phyloP scores from a whole-genome alignment of 2,113 vertebrate species.

The Gadus macrocephalus region DNA sequence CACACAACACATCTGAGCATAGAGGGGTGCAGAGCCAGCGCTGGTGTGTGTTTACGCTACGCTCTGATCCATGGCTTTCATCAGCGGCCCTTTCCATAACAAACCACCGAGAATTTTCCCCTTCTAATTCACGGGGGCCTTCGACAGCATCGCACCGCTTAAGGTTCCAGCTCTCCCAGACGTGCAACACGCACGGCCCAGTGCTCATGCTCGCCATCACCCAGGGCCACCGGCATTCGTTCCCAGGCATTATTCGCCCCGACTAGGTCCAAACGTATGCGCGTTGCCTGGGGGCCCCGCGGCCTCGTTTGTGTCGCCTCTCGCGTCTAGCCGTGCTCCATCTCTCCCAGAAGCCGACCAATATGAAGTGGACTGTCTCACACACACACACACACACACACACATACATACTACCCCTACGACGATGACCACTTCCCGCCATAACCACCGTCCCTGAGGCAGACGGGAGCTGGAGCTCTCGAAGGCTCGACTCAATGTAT shows the following conservation, averaged over 20 bases:
- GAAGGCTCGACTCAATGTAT: constrained; percentile 26
- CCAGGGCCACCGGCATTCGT: not conserved
- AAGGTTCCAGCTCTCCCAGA: not conserved
- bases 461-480: constrained; percentile 31
- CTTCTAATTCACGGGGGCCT: not conserved
- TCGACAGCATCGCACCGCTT: constrained; percentile 1
- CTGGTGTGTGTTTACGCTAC: not conserved
- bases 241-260: constrained; percentile 31
- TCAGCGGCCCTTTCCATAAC: not conserved
- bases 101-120: not conserved
- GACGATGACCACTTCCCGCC: too few species aligned
- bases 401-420: too few species aligned
- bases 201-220: too few species aligned
- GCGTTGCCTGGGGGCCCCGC: constrained; percentile 16
- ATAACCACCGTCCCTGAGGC: constrained; percentile 10
- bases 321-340: constrained; percentile 50
- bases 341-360: constrained; percentile 55
- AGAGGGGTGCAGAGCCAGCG: not conserved
- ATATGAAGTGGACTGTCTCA: constrained; percentile 57
- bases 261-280: constrained; percentile 30
- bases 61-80: not conserved
- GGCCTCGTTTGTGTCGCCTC: constrained; percentile 36
- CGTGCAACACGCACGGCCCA: too few species aligned
- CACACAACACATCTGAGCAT: too few species aligned
- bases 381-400: constrained; percentile 5